Evolutionary conservation across 37 sponge, comb jelly and placozoan species (phyloP), one percentile per base, ranked within the genome.

Genomic region (Mnemiopsis leidyi): DNA sequence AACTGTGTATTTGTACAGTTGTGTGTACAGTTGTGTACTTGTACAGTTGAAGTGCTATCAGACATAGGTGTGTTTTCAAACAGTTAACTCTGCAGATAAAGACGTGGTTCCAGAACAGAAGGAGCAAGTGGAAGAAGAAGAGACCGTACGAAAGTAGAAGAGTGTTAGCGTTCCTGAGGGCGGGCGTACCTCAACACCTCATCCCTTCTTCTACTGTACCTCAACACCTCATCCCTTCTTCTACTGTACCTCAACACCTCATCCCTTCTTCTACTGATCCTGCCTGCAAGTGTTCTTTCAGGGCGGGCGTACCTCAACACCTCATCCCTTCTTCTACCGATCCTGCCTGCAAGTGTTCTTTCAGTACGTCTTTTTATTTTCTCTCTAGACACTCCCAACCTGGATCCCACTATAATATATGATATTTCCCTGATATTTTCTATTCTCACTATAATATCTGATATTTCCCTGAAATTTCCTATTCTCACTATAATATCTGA

Each of bases 91-190:
- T 13, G 9, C 75, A 71, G 75, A 71, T 71, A n/a, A 71, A 71
- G 20, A 71, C 75, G 30, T 71, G 75, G 75, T 71, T 71, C 30
- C 75, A 71, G 30, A 71, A 71, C 20, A n/a, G 75, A 18, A 13
- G 75, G 30, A 71, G 75, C 20, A 71, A 71, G 30, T 71, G 75
- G 75, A 71, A 71, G 30, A 71, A 71, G 75, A 71, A 71, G 75
- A 71, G 30, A 28, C 75, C 75, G 30, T 71, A 71, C 75, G 75
- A 71, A 28, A 71, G 75, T 25, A 71, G 75, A 28, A 71, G 75
- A 25, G 75, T 71, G 75, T 25, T 71, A 71, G 25, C 75, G 25
- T 71, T 71, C 30, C 75, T 71, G 3, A n/a, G 75, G 5, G 75
- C 75, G 3, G 75, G 75, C 3, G 75, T 71, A 7, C 75, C 75